Evolutionary conservation across 2,888 invertebrate genomes (phyloP).

Genomic region (Drosophila sordidula): DNA sequence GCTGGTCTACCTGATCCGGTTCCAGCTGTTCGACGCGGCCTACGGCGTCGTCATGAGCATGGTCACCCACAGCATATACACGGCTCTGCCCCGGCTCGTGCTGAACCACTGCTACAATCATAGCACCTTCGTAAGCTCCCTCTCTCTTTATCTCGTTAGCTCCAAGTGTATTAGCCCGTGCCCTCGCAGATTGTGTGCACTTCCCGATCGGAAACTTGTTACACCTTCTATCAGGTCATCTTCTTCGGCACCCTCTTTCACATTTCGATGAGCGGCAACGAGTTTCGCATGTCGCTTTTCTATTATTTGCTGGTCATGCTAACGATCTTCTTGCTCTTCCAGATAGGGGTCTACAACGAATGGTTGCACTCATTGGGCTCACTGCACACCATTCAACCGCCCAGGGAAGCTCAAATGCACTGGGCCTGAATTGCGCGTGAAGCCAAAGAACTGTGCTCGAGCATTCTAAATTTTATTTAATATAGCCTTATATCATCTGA

Average conservation of each 20-base stretch:
- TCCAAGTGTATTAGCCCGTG: neutral
- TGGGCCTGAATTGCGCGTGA: constrained; percentile 26
- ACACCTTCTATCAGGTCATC: constrained; percentile 21
- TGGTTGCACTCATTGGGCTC: constrained; percentile 36
- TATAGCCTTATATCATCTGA: too few species aligned
- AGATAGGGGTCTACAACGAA: constrained; percentile 9
- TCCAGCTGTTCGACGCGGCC: constrained; percentile 24
- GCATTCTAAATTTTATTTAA: too few species aligned
- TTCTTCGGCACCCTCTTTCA: constrained; percentile 29
- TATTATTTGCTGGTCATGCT: constrained; percentile 23
- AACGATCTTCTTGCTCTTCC: constrained; percentile 7
- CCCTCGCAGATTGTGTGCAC: constrained; percentile 35
- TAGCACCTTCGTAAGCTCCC: constrained; percentile 20
- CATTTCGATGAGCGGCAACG: constrained; percentile 51
- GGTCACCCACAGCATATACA: constrained; percentile 28
- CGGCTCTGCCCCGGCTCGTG: constrained; percentile 33
- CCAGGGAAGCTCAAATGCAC: fast-evolving
- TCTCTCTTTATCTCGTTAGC: neutral
- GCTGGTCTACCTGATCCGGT: constrained; percentile 14
- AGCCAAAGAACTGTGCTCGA: too few species aligned
- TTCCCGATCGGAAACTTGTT: constrained; percentile 7
- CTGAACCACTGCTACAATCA: constrained; percentile 33
- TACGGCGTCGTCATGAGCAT: constrained; percentile 48
- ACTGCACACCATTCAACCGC: constrained; percentile 6
- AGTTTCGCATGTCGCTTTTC: constrained; percentile 58